Percentiles rank a stretch among this genome's conserved stretches.
These are phyloP conservation scores for Tiphia femorata DNA, from an alignment of 2,888 invertebrate genomes.

Conservation along the genomic window DNA sequence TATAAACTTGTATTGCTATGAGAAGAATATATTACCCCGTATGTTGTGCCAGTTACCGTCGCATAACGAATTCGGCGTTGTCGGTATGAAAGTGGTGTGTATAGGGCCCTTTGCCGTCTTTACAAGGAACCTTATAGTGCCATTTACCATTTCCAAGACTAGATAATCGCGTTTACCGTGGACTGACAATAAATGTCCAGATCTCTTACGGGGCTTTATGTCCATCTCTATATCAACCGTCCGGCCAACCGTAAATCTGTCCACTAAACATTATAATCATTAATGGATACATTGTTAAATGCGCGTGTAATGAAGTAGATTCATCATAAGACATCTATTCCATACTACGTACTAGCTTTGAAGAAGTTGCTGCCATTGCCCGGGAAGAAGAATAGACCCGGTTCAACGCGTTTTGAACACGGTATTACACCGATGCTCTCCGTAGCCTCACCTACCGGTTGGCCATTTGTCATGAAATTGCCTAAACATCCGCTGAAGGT, in stretches of 20 bases:
- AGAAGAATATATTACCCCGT: constrained; percentile 71
- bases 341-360: constrained; percentile 73
- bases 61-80: constrained; percentile 81
- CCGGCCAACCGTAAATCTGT: constrained; percentile 83
- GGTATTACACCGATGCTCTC: constrained; percentile 77
- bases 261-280: constrained; percentile 69
- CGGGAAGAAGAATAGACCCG: constrained; percentile 87
- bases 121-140: constrained; percentile 85
- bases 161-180: constrained; percentile 87
- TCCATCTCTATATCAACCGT: constrained; percentile 86
- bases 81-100: constrained; percentile 78
- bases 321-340: too few species aligned
- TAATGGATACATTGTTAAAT: not conserved
- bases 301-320: too few species aligned
- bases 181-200: constrained; percentile 88
- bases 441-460: constrained; percentile 75
- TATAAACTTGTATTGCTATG: not conserved
- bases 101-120: constrained; percentile 85
- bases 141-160: constrained; percentile 88
- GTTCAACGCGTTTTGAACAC: constrained; percentile 84
- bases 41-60: constrained; percentile 97
- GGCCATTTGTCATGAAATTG: constrained; percentile 80
- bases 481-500: constrained; percentile 89
- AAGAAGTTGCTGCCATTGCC: constrained; percentile 78
- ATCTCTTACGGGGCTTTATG: constrained; percentile 86